Base-by-base conservation (phyloP, 2,888 invertebrate species). In the Piscicola geometra region DNA sequence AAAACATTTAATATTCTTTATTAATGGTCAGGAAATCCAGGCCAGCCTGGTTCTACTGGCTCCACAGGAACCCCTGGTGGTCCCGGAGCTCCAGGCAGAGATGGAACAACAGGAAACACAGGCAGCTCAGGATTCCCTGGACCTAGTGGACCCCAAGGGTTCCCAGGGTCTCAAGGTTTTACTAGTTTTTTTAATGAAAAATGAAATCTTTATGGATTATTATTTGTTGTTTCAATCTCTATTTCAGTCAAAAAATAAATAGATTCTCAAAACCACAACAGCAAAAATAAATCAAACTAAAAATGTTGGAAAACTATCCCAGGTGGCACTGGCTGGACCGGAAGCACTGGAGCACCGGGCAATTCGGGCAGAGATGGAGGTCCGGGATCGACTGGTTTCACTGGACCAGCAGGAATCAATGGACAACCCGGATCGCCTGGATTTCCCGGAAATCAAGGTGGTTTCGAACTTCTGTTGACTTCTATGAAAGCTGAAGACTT, bases 241-340 rank as follows among this genome's bases (percentile, higher is more conserved):
- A n/a, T n/a, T n/a, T n/a, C n/a, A n/a, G n/a, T n/a, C n/a, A n/a
- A n/a, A n/a, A n/a, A n/a, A n/a, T n/a, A n/a, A n/a, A n/a, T n/a
- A 47, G 50, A 47, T 28, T 18, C 30, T 64, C 66, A 12, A 64
- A 18, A 12, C 12, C 30, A 64, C n/a, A 64, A 64, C 66, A 18
- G n/a, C n/a, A 25, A 12, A n/a, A n/a, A n/a, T n/a, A n/a, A n/a
- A n/a, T n/a, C n/a, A n/a, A n/a, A n/a, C n/a, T n/a, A n/a, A n/a
- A n/a, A n/a, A n/a, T n/a, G n/a, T n/a, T n/a, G n/a, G n/a, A n/a
- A n/a, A n/a, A n/a, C n/a, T 41, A 9, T 41, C 82, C 72, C 79
- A 82, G 47, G 84, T 82, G 30, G 77, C 79, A 73, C 71, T 80
- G 25, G 82, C 80, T 30, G 71, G 77, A 3, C 76, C 78, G 68